phyloP scores from a whole-genome alignment of 2,797 vertebrate species.

The Spea hammondii region DNA sequence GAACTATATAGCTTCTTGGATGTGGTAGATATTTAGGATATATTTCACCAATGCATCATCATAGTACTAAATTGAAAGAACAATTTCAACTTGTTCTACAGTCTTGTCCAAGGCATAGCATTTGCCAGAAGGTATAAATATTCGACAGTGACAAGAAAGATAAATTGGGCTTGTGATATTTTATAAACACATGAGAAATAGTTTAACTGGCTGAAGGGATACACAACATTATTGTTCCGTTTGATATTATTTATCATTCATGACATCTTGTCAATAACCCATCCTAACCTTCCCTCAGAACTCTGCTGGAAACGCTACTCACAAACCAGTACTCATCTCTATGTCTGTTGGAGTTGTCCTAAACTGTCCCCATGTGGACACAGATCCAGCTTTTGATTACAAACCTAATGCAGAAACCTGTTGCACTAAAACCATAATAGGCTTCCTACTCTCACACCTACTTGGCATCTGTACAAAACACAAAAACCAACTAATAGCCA shows the following conservation, averaged over 20 bases:
- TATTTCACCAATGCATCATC: not conserved
- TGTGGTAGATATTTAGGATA: no score
- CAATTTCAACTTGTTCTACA: not conserved
- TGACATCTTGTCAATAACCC: constrained; percentile 36
- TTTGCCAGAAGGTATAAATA: constrained; percentile 7
- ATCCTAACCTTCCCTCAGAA: constrained; percentile 6
- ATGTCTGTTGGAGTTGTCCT: no score
- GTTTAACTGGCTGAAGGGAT: constrained; percentile 21
- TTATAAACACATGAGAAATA: constrained; percentile 23
- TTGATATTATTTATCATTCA: constrained; percentile 36
- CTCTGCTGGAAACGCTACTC: not conserved
- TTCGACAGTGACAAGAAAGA: constrained; percentile 24
- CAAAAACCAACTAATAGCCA: no score
- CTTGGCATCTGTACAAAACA: no score
- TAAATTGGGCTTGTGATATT: constrained; percentile 20
- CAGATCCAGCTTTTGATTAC: no score
- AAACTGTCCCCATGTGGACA: no score
- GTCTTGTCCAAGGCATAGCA: not conserved
- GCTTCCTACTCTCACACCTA: no score
- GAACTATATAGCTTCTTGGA: no score
- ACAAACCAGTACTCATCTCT: no score
- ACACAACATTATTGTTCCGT: constrained; percentile 28
- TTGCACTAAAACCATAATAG: no score
- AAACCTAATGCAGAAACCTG: no score
- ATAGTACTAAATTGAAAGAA: not conserved